phyloP scores from a whole-genome alignment of 2,888 invertebrate species.

The Candidula unifasciata region DNA sequence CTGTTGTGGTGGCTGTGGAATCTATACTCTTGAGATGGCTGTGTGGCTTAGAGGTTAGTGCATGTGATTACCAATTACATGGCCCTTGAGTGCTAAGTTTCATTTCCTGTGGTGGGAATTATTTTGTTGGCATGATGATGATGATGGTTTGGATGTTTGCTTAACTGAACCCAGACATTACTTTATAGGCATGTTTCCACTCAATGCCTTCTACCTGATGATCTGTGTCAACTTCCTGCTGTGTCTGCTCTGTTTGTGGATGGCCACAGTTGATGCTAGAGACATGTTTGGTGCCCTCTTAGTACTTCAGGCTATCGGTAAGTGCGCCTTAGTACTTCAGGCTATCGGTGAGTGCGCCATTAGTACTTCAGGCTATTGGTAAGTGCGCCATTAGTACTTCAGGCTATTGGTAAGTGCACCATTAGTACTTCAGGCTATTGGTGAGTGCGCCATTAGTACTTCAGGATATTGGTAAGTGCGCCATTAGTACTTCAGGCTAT shows the following conservation, averaged over 20 bases:
- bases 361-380: slow-evolving; percentile 65
- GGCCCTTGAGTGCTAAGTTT: too few relatives aligned
- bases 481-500: slow-evolving; percentile 61
- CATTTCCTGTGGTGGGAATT: too few relatives aligned
- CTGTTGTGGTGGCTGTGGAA: too few relatives aligned
- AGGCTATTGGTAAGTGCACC: slow-evolving; percentile 65
- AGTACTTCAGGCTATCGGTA: slow-evolving; percentile 64
- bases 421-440: slow-evolving; percentile 61
- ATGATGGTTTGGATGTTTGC: neutral
- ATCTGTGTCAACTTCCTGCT: slow-evolving; percentile 66
- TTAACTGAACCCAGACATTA: slow-evolving; percentile 55
- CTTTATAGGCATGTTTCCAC: slow-evolving; percentile 61
- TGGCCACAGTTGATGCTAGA: slow-evolving; percentile 60
- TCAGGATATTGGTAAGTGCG: slow-evolving; percentile 65
- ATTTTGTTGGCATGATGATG: too few relatives aligned
- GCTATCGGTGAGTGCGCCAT: too few relatives aligned
- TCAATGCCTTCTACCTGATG: slow-evolving; percentile 61
- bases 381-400: slow-evolving; percentile 59
- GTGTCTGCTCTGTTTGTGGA: slow-evolving; percentile 66
- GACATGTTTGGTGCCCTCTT: slow-evolving; percentile 60
- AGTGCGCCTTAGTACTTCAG: slow-evolving; percentile 44
- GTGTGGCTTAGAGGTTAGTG: too few relatives aligned
- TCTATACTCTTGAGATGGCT: too few relatives aligned
- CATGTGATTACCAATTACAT: too few relatives aligned
- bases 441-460: slow-evolving; percentile 62